Conservation (phyloP, 23 tunicate species). For the Ascidia mentula region DNA sequence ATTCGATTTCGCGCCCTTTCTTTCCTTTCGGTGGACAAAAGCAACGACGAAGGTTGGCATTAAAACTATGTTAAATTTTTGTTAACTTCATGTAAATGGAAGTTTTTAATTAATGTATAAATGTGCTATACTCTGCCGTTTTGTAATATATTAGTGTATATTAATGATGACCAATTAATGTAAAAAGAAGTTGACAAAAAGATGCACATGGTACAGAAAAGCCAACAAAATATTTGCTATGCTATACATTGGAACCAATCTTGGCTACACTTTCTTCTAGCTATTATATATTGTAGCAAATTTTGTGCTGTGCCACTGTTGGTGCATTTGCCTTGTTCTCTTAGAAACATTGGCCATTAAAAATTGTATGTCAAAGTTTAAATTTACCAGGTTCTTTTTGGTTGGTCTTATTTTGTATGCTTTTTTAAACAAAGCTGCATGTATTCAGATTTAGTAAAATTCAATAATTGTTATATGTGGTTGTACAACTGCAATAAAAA, state of each 20-base stretch:
- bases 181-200: background rate
- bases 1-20: conserved; percentile 13
- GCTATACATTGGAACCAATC: background rate
- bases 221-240: background rate
- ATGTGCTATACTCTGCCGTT: background rate
- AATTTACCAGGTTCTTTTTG: background rate
- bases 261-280: background rate
- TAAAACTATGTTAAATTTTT: background rate
- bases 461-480: background rate
- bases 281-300: background rate
- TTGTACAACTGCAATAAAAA: background rate
- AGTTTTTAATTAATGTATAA: background rate
- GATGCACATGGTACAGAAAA: background rate
- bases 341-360: no score
- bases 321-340: conserved; percentile 3
- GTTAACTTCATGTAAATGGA: background rate
- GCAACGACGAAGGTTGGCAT: background rate
- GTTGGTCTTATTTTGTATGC: conserved; percentile 1
- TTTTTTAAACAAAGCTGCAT: background rate
- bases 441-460: background rate
- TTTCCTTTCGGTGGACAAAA: conserved; percentile 10
- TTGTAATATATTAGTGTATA: background rate
- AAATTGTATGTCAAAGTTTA: background rate
- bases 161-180: background rate
- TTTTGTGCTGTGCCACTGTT: background rate